Conservation (phyloP, 2,888 invertebrate species). For the Aromia moschata region DNA sequence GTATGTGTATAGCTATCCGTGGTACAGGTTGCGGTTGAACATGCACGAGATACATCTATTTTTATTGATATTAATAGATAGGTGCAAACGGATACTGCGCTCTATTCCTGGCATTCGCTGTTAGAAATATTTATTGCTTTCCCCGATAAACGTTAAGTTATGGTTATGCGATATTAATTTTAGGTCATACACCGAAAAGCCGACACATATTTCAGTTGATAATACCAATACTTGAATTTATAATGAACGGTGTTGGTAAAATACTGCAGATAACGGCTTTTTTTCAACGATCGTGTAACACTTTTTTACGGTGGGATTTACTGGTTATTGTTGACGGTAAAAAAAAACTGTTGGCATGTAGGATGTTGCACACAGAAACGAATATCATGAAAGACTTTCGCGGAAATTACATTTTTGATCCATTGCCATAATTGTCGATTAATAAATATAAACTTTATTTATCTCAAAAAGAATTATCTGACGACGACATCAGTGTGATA, state of each 20-base stretch:
- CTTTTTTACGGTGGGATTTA: no score
- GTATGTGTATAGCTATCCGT: conserved; percentile 30
- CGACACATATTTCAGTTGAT: conserved; percentile 30
- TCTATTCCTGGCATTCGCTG: conserved; percentile 42
- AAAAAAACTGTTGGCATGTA: no score
- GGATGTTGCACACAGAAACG: no score
- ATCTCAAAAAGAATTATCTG: no score
- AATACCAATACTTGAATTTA: background rate
- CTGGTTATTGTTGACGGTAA: no score
- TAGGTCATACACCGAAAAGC: conserved; percentile 34
- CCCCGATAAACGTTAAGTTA: conserved; percentile 45
- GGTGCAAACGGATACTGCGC: conserved; percentile 47
- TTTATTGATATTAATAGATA: conserved; percentile 52
- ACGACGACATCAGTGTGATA: no score
- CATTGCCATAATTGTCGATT: no score
- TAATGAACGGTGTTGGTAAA: background rate
- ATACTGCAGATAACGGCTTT: background rate
- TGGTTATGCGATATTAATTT: conserved; percentile 39
- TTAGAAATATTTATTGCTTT: conserved; percentile 44
- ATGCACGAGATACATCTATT: conserved; percentile 43
- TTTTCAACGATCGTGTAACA: no score
- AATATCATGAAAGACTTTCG: no score
- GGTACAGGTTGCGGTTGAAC: conserved; percentile 38
- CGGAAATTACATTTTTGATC: no score
- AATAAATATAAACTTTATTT: no score